Evolutionary conservation across 2,113 vertebrate species (phyloP), one percentile per base, ranked within the genome.

Genomic region (Nestor notabilis): DNA sequence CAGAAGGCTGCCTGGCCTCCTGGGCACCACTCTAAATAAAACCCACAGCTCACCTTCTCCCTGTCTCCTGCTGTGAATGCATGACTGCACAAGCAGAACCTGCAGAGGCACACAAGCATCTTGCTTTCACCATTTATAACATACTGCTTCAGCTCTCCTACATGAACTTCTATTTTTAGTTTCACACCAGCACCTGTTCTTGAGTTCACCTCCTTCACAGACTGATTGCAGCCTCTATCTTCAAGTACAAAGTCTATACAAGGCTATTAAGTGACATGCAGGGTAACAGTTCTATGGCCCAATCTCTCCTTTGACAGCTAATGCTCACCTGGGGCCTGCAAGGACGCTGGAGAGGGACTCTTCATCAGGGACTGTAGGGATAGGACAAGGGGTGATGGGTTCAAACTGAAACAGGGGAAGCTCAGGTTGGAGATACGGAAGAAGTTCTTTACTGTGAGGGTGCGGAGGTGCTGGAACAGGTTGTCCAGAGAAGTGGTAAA

Each of bases 131-230:
- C 76, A 24, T 83, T 71, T 92, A 29, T 8, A 92, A 83, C 72
- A 65, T 1, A 13, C 9, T 1, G n/a, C 44, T 92, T 29, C 1
- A 75, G 17, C 68, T 66, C 91, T 68, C 86, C 79, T 50, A 91
- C 72, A 13, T 28, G 35, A 17, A 78, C 43, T 81, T 49, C 83
- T 95, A 89, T 84, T 94, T 95, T 95, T 95, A 92, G 89, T 53
- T 77, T 17, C 80, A 78, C 8, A 66, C 43, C 89, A 94, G 93
- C 95, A 94, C 91, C 91, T 91, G 91, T 13, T 93, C 70, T 49
- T 27, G 50, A 94, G 43, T 46, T 94, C 80, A 92, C 35, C 91
- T 89, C 64, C 64, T 49, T 28, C 35, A 19, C 23, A 81, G 55
- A 35, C 0, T 29, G 33, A 25, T 2, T 58, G 66, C 78, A 94